Conservation (phyloP, 2,797 vertebrate genomes). For the Champsocephalus gunnari region DNA sequence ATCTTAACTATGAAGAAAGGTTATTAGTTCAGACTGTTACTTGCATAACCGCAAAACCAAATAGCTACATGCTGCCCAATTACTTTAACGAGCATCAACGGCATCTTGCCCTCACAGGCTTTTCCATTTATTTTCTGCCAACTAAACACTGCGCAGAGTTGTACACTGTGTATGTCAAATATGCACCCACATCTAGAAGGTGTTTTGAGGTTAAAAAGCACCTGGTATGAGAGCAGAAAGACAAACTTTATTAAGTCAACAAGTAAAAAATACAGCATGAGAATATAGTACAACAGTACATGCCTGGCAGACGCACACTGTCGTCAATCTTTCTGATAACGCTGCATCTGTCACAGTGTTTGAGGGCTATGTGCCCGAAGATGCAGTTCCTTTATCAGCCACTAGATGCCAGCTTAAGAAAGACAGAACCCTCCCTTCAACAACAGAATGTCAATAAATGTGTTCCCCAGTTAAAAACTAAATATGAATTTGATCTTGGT, state of each 20-base stretch:
- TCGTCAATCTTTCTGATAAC: background rate
- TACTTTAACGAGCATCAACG: background rate
- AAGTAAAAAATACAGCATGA: background rate
- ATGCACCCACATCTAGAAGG: background rate
- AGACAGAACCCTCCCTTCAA: background rate
- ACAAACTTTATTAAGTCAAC: background rate
- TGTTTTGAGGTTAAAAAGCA: background rate
- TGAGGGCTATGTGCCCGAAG: background rate
- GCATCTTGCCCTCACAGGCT: background rate
- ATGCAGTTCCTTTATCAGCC: constrained; percentile 1
- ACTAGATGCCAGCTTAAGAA: constrained; percentile 18
- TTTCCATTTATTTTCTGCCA: background rate
- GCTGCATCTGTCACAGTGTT: background rate
- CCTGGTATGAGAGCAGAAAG: background rate
- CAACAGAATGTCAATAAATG: background rate
- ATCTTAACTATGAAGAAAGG: background rate
- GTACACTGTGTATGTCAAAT: background rate
- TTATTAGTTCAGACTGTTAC: constrained; percentile 5
- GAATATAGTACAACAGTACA: background rate
- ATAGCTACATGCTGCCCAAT: background rate
- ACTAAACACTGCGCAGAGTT: background rate
- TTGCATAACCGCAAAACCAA: constrained; percentile 7
- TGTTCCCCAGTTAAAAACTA: background rate
- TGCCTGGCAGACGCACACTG: background rate
- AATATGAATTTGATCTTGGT: background rate